These are phyloP conservation scores for Physeter macrocephalus DNA, from an alignment of 2,113 vertebrate species.

Conservation along the genomic window DNA sequence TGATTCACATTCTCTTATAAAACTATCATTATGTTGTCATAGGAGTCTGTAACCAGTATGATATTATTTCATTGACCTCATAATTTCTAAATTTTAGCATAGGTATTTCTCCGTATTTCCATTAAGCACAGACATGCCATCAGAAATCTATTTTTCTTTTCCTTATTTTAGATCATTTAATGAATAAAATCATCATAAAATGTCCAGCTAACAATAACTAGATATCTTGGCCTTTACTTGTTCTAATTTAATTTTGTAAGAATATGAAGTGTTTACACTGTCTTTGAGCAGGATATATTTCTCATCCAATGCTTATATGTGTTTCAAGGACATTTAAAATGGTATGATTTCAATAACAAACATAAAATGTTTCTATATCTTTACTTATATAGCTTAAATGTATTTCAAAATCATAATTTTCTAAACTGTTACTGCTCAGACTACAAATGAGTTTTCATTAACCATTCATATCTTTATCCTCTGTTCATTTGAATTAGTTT, in stretches of 20 bases:
- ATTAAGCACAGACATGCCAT: background rate
- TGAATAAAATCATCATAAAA: background rate
- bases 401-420: background rate
- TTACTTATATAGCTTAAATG: background rate
- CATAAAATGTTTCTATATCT: background rate
- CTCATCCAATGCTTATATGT: background rate
- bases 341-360: background rate
- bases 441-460: conserved; percentile 17
- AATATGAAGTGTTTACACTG: background rate
- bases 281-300: background rate
- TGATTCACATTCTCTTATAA: background rate
- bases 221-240: background rate
- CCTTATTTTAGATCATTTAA: background rate
- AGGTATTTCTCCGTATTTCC: background rate
- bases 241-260: background rate
- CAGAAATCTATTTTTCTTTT: background rate
- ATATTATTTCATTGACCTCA: background rate
- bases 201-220: background rate
- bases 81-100: background rate
- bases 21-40: background rate
- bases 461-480: background rate
- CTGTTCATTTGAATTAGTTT: conserved; percentile 23
- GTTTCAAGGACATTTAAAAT: background rate
- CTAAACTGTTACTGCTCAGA: background rate
- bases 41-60: background rate